Conservation (phyloP, 2,797 vertebrate genomes). For the Tadarida brasiliensis region DNA sequence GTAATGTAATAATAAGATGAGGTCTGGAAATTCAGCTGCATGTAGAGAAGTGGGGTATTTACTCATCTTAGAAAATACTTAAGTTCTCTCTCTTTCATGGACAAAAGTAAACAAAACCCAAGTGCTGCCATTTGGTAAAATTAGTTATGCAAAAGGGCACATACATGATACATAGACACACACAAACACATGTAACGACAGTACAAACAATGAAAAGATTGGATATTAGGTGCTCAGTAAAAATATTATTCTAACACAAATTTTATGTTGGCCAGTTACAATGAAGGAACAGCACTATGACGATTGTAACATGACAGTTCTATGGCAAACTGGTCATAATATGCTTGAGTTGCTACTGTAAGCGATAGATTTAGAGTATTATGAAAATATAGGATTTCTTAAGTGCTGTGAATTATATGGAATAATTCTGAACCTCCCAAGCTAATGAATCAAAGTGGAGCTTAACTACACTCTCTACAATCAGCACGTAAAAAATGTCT, state of each 20-base stretch:
- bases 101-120: background rate
- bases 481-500: slow-evolving; percentile 80
- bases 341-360: slow-evolving; percentile 75
- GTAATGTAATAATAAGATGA: background rate
- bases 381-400: slow-evolving; percentile 85
- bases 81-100: background rate
- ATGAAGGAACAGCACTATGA: slow-evolving; percentile 53
- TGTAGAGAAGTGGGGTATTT: background rate
- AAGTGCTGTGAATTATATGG: slow-evolving; percentile 85
- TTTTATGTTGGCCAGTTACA: slow-evolving; percentile 58
- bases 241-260: slow-evolving; percentile 46
- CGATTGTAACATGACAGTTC: slow-evolving; percentile 71
- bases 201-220: background rate
- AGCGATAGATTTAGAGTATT: slow-evolving; percentile 82
- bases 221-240: slow-evolving; percentile 17
- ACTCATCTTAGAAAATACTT: background rate
- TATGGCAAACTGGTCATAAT: slow-evolving; percentile 69
- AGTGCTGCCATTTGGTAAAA: background rate
- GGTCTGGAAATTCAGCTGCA: background rate
- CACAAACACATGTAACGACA: background rate
- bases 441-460: slow-evolving; percentile 85
- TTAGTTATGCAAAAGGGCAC: background rate
- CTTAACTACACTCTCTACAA: slow-evolving; percentile 78
- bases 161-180: background rate
- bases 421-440: slow-evolving; percentile 84